phyloP scores from a whole-genome alignment of 2,797 vertebrate species.

The Cyprinella venusta region DNA sequence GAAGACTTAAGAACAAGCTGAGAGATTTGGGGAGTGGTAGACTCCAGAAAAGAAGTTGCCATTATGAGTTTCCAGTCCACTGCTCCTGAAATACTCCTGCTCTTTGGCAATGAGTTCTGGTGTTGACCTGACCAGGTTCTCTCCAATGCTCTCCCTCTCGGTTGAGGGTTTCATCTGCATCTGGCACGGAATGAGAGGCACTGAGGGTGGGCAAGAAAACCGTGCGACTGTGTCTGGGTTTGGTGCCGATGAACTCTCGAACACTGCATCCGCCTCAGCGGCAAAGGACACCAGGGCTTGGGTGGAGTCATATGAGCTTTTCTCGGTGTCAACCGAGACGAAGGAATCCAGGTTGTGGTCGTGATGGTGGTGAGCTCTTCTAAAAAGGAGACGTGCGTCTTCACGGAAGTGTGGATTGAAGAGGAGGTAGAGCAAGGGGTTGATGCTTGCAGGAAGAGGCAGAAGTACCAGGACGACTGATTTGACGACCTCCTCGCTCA shows the following conservation, averaged over 20 bases:
- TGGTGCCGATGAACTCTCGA: conserved; percentile 63
- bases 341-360: conserved; percentile 75
- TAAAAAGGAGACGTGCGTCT: conserved; percentile 84
- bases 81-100: conserved; percentile 75
- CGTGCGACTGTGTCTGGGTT: conserved; percentile 70
- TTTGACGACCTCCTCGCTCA: conserved; percentile 91
- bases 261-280: conserved; percentile 75
- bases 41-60: conserved; percentile 65
- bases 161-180: conserved; percentile 71
- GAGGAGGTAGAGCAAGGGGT: conserved; percentile 91
- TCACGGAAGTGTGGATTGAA: conserved; percentile 88
- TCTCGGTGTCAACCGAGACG: conserved; percentile 83
- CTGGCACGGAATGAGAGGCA: conserved; percentile 83
- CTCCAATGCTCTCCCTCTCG: conserved; percentile 68
- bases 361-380: conserved; percentile 72
- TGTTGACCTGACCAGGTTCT: conserved; percentile 72
- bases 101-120: conserved; percentile 68
- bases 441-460: conserved; percentile 91
- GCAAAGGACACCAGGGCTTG: conserved; percentile 86
- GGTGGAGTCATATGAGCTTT: conserved; percentile 91
- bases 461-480: conserved; percentile 89
- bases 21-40: conserved; percentile 72
- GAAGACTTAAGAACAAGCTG: conserved; percentile 76
- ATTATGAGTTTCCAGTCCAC: conserved; percentile 64
- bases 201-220: conserved; percentile 73